Base-by-base conservation (phyloP, 2,797 vertebrate genomes). In the Myotis daubentonii region DNA sequence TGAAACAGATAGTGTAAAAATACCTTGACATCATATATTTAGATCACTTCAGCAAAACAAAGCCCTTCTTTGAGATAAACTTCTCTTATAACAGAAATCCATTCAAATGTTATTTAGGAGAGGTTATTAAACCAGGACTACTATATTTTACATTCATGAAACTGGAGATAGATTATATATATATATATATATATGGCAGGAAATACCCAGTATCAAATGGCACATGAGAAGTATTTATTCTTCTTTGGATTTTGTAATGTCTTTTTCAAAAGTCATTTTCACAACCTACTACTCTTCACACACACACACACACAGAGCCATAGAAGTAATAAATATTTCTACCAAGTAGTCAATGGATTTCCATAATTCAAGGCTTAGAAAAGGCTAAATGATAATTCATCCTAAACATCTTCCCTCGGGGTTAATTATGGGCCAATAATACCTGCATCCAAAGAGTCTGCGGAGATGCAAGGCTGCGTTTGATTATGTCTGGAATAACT, bases 401-500 rank as follows among this genome's bases (percentile, higher is more conserved):
- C 53, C 30, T 92, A 86, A 95, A 83, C 5, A 20, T 76, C 16
- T 80, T 90, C 55, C 78, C 49, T 71, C 4, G 7, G 22, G 72
- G 49, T 84, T 96, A 95, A 96, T 95, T 94, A 92, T 53, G 15
- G 17, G 28, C 44, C 65, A 80, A 19, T 95, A 75, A 83, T 62
- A 60, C 51, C 22, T 86, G 28, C 36, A 83, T 90, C 75, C 66
- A 81, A 55, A 88, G 36, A 84, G 30, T 55, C 33, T 16, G 2
- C 57, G 55, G 53, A 88, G 62, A 90, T 71, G 51, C 74, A 90
- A 93, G 41, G 44, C 80, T 92, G n/a, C 23, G 38, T 89, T 92
- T 96, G 81, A 94, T 93, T 93, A 47, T 93, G 71, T 84, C 70
- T 94, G 60, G 76, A 92, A 79, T 81, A 95, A 82, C 85, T 83